These are phyloP conservation scores for Corythornis madagascariensis DNA, from an alignment of 2,113 vertebrate species.

Conservation along the genomic window DNA sequence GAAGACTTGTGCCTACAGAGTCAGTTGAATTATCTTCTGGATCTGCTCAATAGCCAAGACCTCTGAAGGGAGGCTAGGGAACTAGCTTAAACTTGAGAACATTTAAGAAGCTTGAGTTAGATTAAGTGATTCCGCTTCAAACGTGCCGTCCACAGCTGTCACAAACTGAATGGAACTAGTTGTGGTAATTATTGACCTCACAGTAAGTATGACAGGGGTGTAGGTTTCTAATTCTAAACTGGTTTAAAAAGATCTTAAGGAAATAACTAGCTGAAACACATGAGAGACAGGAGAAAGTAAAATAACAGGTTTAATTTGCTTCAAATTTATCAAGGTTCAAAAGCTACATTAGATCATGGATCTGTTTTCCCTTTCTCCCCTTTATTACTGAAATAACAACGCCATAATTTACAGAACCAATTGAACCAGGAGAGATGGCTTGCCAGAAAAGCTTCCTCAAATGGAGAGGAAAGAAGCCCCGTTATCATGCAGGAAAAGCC, in stretches of 20 bases:
- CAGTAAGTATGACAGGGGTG: neutral
- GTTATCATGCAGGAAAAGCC: conserved; percentile 55
- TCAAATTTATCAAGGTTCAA: neutral
- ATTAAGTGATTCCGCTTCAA: neutral
- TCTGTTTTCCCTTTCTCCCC: neutral
- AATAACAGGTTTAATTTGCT: neutral
- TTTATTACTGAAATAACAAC: neutral
- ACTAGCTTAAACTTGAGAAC: neutral
- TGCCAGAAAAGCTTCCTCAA: conserved; percentile 62
- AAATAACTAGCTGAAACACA: neutral
- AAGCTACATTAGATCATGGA: neutral
- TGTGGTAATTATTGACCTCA: conserved; percentile 2
- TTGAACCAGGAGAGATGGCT: conserved; percentile 76
- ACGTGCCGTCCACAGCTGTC: neutral
- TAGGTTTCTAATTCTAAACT: conserved; percentile 16
- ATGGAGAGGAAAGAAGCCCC: conserved; percentile 58
- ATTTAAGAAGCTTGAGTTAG: neutral
- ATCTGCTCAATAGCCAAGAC: neutral
- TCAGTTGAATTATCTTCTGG: neutral
- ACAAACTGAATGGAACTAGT: neutral
- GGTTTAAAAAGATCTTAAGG: conserved; percentile 16
- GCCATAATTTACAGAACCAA: conserved; percentile 69
- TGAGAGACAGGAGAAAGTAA: neutral
- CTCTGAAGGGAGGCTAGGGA: neutral
- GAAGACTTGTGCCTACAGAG: neutral